Conservation (phyloP, 2,888 invertebrate species). For the Neoaliturus tenellus region DNA sequence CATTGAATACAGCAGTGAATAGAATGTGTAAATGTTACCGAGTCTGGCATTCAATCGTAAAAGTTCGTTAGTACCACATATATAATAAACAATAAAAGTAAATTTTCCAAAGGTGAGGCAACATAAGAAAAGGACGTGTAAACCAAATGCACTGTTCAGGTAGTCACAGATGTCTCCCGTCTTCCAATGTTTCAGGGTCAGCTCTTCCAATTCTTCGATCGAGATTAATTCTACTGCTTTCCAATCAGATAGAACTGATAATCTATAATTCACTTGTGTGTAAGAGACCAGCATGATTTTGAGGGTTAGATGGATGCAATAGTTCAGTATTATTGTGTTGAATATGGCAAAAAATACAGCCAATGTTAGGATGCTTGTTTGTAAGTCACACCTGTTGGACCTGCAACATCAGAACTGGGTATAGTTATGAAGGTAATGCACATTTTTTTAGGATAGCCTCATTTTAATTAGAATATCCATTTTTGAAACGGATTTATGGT, state of each 20-base stretch:
- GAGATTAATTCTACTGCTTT: background rate
- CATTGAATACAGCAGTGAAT: background rate
- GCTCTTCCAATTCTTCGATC: background rate
- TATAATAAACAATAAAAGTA: background rate
- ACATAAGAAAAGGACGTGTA: background rate
- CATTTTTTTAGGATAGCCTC: too few species aligned
- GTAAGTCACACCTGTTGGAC: background rate
- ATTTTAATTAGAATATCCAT: too few species aligned
- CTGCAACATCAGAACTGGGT: background rate
- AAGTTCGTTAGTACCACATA: background rate
- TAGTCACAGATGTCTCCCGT: background rate
- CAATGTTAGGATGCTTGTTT: background rate
- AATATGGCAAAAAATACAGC: background rate
- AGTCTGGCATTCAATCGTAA: background rate
- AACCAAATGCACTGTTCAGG: background rate
- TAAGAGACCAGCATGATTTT: background rate
- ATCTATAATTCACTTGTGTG: background rate
- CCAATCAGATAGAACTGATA: background rate
- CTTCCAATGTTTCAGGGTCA: background rate
- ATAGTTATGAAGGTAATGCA: too few species aligned
- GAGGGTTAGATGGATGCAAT: background rate
- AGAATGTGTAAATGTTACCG: background rate
- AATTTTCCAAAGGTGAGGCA: background rate
- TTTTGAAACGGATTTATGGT: too few species aligned
- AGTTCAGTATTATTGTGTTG: background rate